A percentile compares a stretch with the other conserved stretches of the same genome.
These are phyloP conservation scores for Neoniphon sammara DNA, from an alignment of 2,797 vertebrate species.

Conservation along the genomic window DNA sequence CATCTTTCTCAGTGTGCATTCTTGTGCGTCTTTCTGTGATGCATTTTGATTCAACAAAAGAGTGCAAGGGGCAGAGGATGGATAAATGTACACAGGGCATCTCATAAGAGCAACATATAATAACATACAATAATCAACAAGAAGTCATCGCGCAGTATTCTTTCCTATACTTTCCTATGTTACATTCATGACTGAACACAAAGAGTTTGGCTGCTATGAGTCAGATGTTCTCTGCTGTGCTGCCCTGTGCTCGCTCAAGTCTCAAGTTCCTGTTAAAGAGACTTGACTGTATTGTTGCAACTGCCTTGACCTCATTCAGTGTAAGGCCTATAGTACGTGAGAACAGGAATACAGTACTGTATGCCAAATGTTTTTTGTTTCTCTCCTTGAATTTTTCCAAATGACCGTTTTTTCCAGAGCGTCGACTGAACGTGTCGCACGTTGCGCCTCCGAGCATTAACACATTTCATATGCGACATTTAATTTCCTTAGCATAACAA, in stretches of 20 bases:
- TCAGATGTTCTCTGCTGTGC: constrained; percentile 33
- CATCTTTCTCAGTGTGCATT: no score
- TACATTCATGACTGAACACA: no score
- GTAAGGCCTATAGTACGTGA: constrained; percentile 5
- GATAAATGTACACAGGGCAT: no score
- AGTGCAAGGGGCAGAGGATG: no score
- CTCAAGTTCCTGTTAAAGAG: constrained; percentile 38
- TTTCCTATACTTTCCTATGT: no score
- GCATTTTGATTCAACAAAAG: no score
- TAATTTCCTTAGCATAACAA: constrained; percentile 76
- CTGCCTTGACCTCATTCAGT: constrained; percentile 54
- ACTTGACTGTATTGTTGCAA: constrained; percentile 38
- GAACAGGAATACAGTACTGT: no score
- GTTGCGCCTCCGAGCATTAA: constrained; percentile 51
- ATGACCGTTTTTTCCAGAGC: constrained; percentile 5
- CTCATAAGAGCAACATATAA: no score
- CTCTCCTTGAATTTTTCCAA: constrained; percentile 19
- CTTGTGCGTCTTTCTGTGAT: no score
- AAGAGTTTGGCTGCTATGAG: background rate
- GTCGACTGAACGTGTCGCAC: constrained; percentile 40
- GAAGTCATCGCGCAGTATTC: no score
- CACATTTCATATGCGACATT: constrained; percentile 72
- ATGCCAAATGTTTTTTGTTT: background rate
- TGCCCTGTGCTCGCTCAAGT: constrained; percentile 1
- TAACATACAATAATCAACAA: no score